phyloP scores from a whole-genome alignment of 2,888 invertebrate species.

The Dynastes grantii region DNA sequence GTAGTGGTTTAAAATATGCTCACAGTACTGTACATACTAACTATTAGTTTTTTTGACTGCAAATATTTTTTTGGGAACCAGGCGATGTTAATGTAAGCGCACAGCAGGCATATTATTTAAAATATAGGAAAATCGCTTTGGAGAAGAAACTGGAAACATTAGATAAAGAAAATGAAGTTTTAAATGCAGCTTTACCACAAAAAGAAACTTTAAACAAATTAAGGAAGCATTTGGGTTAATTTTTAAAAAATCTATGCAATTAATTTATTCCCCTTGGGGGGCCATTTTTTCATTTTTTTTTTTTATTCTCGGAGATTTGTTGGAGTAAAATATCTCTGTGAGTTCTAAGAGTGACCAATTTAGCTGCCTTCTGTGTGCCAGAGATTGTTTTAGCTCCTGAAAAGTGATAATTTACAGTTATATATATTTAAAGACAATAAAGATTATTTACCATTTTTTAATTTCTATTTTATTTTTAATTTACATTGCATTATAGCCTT shows the following conservation, averaged over 20 bases:
- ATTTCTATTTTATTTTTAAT: neutral
- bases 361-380: neutral
- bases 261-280: neutral
- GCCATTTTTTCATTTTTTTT: neutral
- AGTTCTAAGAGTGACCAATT: neutral
- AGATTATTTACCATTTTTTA: neutral
- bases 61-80: conserved; percentile 53
- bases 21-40: too few species aligned
- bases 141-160: conserved; percentile 47
- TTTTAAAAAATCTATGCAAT: neutral
- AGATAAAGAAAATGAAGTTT: conserved; percentile 43
- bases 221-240: conserved; percentile 29
- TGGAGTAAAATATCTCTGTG: neutral
- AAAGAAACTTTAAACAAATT: conserved; percentile 41
- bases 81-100: conserved; percentile 51
- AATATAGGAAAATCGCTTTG: conserved; percentile 49
- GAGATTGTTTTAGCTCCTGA: neutral
- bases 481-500: too few species aligned
- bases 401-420: neutral
- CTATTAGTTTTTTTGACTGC: too few species aligned
- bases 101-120: conserved; percentile 50
- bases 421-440: neutral
- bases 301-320: conserved; percentile 1
- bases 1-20: too few species aligned
- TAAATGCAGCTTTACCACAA: conserved; percentile 46